Conservation (phyloP, 2,888 invertebrate genomes). For the Drosophila putrida region DNA sequence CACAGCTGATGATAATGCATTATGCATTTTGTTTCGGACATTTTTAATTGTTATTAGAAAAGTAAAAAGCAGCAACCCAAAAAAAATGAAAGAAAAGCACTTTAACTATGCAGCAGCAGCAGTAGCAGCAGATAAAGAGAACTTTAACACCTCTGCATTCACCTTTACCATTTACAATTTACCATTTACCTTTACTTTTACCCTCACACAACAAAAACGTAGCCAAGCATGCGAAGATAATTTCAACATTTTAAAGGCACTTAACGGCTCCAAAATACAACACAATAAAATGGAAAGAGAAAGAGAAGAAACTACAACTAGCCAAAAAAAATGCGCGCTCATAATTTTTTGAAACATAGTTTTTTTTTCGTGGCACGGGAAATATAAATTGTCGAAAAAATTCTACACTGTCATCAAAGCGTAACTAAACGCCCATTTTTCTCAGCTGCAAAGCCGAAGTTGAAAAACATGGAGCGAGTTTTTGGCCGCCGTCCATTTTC, state of each 20-base stretch:
- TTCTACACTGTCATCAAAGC: slow-evolving; percentile 85
- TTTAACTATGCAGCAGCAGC: slow-evolving; percentile 36
- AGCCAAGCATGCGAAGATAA: slow-evolving; percentile 72
- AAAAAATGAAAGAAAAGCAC: slow-evolving; percentile 43
- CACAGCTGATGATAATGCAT: slow-evolving; percentile 72
- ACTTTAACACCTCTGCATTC: slow-evolving; percentile 49
- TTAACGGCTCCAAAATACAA: slow-evolving; percentile 56
- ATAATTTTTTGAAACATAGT: slow-evolving; percentile 57
- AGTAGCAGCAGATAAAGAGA: slow-evolving; percentile 16
- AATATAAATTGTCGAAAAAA: slow-evolving; percentile 73
- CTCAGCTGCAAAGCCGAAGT: slow-evolving; percentile 58
- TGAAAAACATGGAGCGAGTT: slow-evolving; percentile 44
- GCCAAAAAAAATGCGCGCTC: slow-evolving; percentile 49
- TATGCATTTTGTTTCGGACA: slow-evolving; percentile 57
- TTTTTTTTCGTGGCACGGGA: slow-evolving; percentile 61
- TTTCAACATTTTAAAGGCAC: slow-evolving; percentile 72
- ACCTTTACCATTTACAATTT: slow-evolving; percentile 61
- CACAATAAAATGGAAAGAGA: slow-evolving; percentile 9
- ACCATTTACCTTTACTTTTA: slow-evolving; percentile 45
- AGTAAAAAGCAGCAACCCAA: slow-evolving; percentile 11
- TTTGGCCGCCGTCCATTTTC: slow-evolving; percentile 68
- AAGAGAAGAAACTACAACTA: slow-evolving; percentile 27
- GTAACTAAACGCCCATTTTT: slow-evolving; percentile 85
- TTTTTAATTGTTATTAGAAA: slow-evolving; percentile 68
- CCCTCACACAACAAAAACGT: slow-evolving; percentile 46